Base-by-base conservation (phyloP, 2,888 invertebrate genomes). In the Eumacrocentrus americanus region DNA sequence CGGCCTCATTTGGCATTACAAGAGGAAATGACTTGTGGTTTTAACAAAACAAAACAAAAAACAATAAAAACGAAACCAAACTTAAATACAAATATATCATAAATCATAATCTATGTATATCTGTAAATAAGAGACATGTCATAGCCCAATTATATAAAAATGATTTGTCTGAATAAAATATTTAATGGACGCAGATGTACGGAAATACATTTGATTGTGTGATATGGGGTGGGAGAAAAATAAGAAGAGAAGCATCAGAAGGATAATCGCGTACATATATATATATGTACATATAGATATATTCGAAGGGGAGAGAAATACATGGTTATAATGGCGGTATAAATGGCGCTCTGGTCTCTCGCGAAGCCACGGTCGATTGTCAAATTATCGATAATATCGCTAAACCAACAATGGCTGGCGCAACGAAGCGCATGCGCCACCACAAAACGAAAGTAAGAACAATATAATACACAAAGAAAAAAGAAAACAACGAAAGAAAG, bases 321-420 rank as follows among this genome's bases (percentile, higher is more conserved):
- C 53, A 54, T 59, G 59, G 58, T 55, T 47, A 58, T 72, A 72
- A 75, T 73, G 70, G 72, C 67, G 71, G 67, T 61, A 69, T 67
- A 73, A 73, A 72, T 69, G 67, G 69, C 68, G 70, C 59, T 58
- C 51, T 60, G 54, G 58, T 60, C 60, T 62, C 50, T n/a, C 46
- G 25, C 63, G 68, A 61, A 66, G 59, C 64, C 65, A 59, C 65
- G 69, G 70, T 70, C 76, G 77, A 75, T 79, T 76, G 76, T 79
- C 78, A 75, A 80, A 80, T 80, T 79, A 80, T 77, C 79, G 78
- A 74, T 79, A 79, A 78, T 79, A 74, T 74, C 70, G 72, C 73
- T 79, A 79, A 80, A 79, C 77, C 78, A 80, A 80, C 79, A 79
- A 78, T 71, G 71, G 68, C 60, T 66, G 63, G 60, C 7, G 12